phyloP scores from a whole-genome alignment of 1,140 invertebrate species.

The Drosophila pseudoananassae region DNA sequence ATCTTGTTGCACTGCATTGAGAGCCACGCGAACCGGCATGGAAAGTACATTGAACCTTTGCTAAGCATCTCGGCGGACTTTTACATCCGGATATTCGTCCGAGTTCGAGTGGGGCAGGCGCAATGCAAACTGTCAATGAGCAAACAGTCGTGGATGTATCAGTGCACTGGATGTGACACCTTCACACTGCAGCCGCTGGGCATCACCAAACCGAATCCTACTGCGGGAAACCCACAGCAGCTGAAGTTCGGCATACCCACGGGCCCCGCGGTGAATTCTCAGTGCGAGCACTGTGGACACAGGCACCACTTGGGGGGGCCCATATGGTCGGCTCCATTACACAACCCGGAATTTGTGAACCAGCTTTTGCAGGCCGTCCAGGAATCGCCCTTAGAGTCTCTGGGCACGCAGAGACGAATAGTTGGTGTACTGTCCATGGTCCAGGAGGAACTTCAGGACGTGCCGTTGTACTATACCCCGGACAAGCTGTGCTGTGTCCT shows the following conservation, averaged over 20 bases:
- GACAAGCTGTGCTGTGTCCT: constrained; percentile 87
- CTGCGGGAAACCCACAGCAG: constrained; percentile 85
- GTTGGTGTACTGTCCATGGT: constrained; percentile 89
- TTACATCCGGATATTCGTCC: constrained; percentile 97
- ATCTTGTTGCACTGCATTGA: constrained; percentile 97
- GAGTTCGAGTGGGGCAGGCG: constrained; percentile 90
- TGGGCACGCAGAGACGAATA: constrained; percentile 91
- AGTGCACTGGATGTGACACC: constrained; percentile 94
- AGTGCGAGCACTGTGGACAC: constrained; percentile 91
- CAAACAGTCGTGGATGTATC: constrained; percentile 94
- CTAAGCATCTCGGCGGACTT: constrained; percentile 98
- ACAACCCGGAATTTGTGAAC: constrained; percentile 91
- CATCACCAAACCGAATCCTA: constrained; percentile 86
- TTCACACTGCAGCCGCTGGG: constrained; percentile 91
- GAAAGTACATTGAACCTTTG: constrained; percentile 95
- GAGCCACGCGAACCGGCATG: constrained; percentile 95
- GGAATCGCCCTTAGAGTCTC: constrained; percentile 74
- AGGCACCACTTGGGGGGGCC: constrained; percentile 94
- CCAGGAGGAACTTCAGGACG: constrained; percentile 91
- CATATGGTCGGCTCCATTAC: constrained; percentile 95
- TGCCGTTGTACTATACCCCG: constrained; percentile 94
- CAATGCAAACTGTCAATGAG: constrained; percentile 94
- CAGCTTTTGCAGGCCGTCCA: constrained; percentile 85
- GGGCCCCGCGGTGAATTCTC: constrained; percentile 87
- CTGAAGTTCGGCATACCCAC: constrained; percentile 88